Percentiles rank a stretch among this genome's conserved stretches.
phyloP scores from a whole-genome alignment of 2,888 invertebrate genomes.

The Hylaea fasciaria region DNA sequence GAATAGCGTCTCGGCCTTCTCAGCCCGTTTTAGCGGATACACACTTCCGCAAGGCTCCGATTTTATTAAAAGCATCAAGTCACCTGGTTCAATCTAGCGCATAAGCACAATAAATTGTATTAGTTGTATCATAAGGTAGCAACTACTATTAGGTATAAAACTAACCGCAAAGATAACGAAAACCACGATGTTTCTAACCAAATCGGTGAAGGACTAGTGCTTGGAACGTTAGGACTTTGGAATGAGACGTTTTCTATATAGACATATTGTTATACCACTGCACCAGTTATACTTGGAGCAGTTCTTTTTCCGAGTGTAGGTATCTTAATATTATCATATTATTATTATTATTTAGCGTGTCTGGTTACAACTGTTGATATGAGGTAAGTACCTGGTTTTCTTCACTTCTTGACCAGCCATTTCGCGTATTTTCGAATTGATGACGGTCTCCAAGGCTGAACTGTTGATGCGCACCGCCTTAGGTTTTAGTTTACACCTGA shows the following conservation, averaged over 20 bases:
- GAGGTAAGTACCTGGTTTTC: constrained; percentile 63
- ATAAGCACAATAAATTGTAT: too few species aligned
- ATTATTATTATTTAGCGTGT: too few species aligned
- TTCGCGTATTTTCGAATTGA: constrained; percentile 79
- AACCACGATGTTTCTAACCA: constrained; percentile 7
- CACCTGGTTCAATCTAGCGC: not conserved
- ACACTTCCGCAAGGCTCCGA: constrained; percentile 5
- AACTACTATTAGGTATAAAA: too few species aligned
- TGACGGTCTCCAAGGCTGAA: constrained; percentile 80
- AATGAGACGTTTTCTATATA: too few species aligned
- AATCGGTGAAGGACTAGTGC: constrained; percentile 20
- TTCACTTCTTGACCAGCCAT: constrained; percentile 70
- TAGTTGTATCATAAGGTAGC: too few species aligned
- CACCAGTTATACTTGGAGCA: too few species aligned
- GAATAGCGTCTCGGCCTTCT: constrained; percentile 12
- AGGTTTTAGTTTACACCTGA: constrained; percentile 85
- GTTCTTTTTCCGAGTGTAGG: too few species aligned
- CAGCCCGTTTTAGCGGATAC: constrained; percentile 9
- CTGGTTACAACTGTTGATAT: not conserved
- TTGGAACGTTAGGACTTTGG: not conserved
- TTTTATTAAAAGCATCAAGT: not conserved
- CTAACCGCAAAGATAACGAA: constrained; percentile 7
- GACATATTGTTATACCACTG: too few species aligned
- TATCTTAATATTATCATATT: too few species aligned
- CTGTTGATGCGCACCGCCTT: constrained; percentile 84